Evolutionary conservation across 2,888 invertebrate genomes (phyloP).

Genomic region (Rotaria macrura): DNA sequence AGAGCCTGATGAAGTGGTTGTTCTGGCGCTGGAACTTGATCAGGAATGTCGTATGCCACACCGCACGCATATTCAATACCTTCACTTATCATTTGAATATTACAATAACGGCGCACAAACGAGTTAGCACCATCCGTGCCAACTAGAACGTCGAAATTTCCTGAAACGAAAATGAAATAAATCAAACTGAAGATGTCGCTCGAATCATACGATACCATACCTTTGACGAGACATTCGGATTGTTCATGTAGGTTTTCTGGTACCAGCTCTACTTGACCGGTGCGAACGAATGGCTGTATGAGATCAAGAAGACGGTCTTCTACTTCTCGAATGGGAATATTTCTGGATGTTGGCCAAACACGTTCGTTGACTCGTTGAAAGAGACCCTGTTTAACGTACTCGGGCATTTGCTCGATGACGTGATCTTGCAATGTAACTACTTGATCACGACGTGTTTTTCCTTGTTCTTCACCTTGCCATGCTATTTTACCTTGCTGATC

Average conservation of each 20-base stretch:
- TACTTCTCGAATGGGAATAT: conserved; percentile 12
- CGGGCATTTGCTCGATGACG: background rate
- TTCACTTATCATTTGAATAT: background rate
- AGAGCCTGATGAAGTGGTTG: background rate
- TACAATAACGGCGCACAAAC: background rate
- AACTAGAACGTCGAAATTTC: background rate
- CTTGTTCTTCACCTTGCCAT: background rate
- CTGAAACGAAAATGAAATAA: background rate
- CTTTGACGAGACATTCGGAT: background rate
- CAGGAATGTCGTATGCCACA: background rate
- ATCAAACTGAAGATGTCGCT: too few relatives aligned
- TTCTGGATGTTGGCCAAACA: conserved; percentile 10
- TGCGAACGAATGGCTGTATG: background rate
- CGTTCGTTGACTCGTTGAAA: background rate
- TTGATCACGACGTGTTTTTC: background rate
- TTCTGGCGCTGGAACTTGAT: background rate
- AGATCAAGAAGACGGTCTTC: background rate
- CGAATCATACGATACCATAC: too few relatives aligned
- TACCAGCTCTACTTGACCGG: background rate
- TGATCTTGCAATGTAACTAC: conserved; percentile 13
- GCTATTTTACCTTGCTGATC: background rate
- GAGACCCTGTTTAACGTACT: background rate
- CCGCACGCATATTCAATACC: conserved; percentile 4
- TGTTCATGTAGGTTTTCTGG: background rate
- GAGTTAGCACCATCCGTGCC: background rate